These are phyloP conservation scores for Anguilla japonica DNA, from an alignment of 2,113 vertebrate genomes.

Conservation along the genomic window DNA sequence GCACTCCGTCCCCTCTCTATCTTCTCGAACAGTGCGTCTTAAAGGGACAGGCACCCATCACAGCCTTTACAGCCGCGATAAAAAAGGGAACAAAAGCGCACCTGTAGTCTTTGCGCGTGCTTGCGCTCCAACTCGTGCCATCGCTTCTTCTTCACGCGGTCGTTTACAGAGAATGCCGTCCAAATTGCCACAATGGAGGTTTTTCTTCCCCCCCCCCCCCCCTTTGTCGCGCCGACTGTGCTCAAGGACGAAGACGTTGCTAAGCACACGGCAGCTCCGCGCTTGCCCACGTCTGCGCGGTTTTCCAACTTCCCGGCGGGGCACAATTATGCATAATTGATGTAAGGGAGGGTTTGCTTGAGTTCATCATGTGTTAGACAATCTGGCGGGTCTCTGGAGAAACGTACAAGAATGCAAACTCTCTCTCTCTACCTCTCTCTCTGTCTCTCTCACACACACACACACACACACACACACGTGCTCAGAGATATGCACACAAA, in stretches of 20 bases:
- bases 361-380: conserved; percentile 1
- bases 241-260: neutral
- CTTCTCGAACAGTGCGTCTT: neutral
- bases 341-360: neutral
- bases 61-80: neutral
- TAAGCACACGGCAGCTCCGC: neutral
- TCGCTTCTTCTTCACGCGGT: neutral
- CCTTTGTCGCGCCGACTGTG: neutral
- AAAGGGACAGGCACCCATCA: neutral
- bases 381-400: neutral
- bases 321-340: conserved; percentile 1
- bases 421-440: too few species aligned
- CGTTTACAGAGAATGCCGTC: neutral
- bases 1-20: neutral
- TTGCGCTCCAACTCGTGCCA: neutral
- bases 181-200: neutral
- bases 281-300: neutral
- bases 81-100: neutral
- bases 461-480: neutral
- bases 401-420: neutral
- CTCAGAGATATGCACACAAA: neutral
- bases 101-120: neutral
- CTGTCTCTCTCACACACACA: neutral
- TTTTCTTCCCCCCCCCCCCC: too few species aligned
- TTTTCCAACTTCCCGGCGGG: neutral